Conservation (phyloP, 2,797 vertebrate genomes). For the Sebastiscus tertius region DNA sequence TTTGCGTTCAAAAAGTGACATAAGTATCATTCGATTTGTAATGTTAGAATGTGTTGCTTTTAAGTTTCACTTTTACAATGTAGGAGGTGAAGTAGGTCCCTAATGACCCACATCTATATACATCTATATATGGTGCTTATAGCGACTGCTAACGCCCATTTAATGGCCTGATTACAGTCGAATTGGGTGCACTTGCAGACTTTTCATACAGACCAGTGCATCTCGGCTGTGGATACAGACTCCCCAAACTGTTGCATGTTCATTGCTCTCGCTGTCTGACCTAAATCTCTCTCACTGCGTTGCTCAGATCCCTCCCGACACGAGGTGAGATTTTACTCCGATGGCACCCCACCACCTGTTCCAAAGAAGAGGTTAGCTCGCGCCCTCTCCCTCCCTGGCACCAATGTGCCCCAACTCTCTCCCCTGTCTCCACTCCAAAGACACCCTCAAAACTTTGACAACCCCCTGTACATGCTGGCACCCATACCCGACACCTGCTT, state of each 20-base stretch:
- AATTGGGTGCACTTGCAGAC: not conserved
- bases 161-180: too few relatives aligned
- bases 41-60: too few relatives aligned
- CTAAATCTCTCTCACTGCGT: conserved; percentile 2
- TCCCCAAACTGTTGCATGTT: not conserved
- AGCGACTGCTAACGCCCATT: too few relatives aligned
- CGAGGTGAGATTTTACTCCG: conserved; percentile 75
- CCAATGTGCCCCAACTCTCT: not conserved
- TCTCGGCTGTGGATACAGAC: not conserved
- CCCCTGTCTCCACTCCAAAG: conserved; percentile 24
- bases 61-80: too few relatives aligned
- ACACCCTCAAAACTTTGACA: conserved; percentile 64
- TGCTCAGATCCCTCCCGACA: conserved; percentile 56
- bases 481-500: conserved; percentile 1
- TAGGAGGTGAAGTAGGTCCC: too few relatives aligned
- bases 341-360: conserved; percentile 76
- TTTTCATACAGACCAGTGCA: not conserved
- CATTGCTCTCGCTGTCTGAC: not conserved
- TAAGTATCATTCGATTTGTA: too few relatives aligned
- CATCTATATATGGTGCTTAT: too few relatives aligned
- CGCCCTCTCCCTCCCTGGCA: conserved; percentile 72
- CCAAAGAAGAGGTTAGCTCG: conserved; percentile 78
- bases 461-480: conserved; percentile 74
- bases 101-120: too few relatives aligned
- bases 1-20: too few relatives aligned